These are phyloP conservation scores for Tympanoctomys barrerae DNA, from an alignment of 2,797 vertebrate species.

Conservation along the genomic window DNA sequence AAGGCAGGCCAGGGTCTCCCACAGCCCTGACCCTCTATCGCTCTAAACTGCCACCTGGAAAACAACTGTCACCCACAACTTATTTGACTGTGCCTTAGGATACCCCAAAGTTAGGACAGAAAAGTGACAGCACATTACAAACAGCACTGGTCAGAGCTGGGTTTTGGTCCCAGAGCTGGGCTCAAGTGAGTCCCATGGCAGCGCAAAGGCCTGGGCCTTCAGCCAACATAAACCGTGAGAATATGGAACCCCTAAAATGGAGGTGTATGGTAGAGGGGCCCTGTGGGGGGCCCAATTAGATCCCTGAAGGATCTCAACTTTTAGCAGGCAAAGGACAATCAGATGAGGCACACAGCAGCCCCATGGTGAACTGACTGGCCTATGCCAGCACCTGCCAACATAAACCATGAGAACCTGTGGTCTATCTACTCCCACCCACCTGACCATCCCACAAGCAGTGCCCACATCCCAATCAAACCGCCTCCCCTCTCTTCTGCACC, in stretches of 20 bases:
- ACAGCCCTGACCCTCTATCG: not conserved
- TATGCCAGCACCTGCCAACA: not conserved
- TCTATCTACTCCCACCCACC: no score
- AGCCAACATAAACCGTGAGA: fast-evolving
- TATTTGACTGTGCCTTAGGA: not conserved
- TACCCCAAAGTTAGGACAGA: not conserved
- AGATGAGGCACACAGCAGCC: fast-evolving
- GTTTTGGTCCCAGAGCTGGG: not conserved
- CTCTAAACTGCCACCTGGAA: not conserved
- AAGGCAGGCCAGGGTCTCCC: not conserved
- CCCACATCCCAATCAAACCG: not conserved
- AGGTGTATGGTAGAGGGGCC: not conserved
- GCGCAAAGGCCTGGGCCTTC: no score
- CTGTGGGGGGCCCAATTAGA: not conserved
- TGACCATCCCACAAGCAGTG: not conserved
- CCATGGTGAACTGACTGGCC: no score
- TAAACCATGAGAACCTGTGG: no score
- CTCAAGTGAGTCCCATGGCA: not conserved
- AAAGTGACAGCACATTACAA: not conserved
- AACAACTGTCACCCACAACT: not conserved
- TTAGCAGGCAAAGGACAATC: not conserved
- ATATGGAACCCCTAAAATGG: fast-evolving
- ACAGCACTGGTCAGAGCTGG: not conserved
- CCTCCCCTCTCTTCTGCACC: not conserved
- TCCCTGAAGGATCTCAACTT: not conserved